Percentiles rank a stretch among this genome's conserved stretches.
phyloP scores from a whole-genome alignment of 2,797 vertebrate genomes.

The Sitta carolinensis region DNA sequence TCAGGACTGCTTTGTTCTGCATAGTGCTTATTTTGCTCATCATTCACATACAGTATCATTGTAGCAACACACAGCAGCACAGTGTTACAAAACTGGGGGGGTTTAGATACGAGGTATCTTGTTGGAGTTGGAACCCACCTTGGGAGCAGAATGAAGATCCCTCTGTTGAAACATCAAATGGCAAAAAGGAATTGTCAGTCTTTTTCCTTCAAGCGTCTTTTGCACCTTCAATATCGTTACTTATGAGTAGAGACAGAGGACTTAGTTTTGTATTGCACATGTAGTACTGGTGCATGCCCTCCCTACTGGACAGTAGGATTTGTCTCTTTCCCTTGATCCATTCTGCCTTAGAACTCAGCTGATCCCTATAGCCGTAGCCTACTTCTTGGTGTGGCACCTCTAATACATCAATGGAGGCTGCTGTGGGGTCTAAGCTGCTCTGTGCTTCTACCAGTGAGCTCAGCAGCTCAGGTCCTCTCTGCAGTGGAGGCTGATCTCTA shows the following conservation, averaged over 20 bases:
- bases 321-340: neutral
- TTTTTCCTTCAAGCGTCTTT: neutral
- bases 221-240: neutral
- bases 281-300: neutral
- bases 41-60: neutral
- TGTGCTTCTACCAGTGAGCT: neutral
- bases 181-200: neutral
- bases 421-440: neutral
- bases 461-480: neutral
- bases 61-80: neutral
- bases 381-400: neutral
- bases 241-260: neutral
- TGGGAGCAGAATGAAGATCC: neutral
- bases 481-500: neutral
- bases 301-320: neutral
- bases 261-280: accelerated
- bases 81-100: neutral
- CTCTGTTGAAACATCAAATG: neutral
- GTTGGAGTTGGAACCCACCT: neutral
- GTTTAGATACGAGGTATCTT: neutral
- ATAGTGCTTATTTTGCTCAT: neutral
- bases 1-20: neutral
- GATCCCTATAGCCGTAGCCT: neutral
- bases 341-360: neutral
- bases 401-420: neutral